phyloP scores from a whole-genome alignment of 2,113 vertebrate species.

The Otis tarda region DNA sequence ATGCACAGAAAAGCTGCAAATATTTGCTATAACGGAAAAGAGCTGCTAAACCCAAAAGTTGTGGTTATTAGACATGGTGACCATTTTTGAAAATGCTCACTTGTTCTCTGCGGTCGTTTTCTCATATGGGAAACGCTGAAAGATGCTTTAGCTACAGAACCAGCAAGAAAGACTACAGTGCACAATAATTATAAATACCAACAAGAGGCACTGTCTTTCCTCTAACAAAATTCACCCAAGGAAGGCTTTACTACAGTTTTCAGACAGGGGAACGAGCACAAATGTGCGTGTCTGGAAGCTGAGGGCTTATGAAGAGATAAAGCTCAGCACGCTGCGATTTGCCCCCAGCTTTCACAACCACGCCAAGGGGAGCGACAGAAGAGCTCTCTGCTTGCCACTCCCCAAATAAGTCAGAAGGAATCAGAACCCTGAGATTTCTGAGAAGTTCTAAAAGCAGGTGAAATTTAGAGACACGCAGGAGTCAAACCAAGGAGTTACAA shows the following conservation, averaged over 20 bases:
- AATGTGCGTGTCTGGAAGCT: rapidly evolving
- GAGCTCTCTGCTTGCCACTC: background rate
- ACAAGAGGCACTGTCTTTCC: background rate
- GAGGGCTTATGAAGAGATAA: background rate
- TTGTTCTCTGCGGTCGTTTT: background rate
- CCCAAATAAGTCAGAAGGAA: background rate
- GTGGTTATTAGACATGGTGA: background rate
- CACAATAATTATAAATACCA: background rate
- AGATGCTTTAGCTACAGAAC: background rate
- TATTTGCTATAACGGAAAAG: rapidly evolving
- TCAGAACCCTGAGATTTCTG: rapidly evolving
- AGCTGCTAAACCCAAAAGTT: background rate
- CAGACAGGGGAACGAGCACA: no score
- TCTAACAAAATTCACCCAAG: background rate
- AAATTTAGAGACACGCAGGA: background rate
- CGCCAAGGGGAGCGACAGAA: rapidly evolving
- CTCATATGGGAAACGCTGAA: background rate
- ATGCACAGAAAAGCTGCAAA: background rate
- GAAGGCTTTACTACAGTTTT: background rate
- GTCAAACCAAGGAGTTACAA: rapidly evolving
- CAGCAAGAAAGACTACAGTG: background rate
- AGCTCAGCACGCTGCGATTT: background rate
- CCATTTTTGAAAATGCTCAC: background rate
- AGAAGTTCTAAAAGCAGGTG: rapidly evolving
- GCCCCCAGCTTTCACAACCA: background rate